phyloP scores from a whole-genome alignment of 2,888 invertebrate species.

The Cataglyphis altisquamis region DNA sequence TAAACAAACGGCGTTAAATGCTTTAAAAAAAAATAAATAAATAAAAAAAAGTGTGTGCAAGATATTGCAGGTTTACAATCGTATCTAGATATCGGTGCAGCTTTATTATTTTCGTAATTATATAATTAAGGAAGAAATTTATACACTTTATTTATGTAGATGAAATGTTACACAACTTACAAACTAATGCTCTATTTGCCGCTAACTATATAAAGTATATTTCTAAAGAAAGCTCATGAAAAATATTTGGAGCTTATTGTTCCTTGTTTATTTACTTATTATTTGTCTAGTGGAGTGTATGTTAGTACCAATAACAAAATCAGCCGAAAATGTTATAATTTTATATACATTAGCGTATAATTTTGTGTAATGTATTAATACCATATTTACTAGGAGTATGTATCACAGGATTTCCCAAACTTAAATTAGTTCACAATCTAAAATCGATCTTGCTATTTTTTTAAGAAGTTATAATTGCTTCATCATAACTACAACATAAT shows the following conservation, averaged over 20 bases:
- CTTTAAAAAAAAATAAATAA: no score
- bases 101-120: background rate
- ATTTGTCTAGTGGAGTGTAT: constrained; percentile 22
- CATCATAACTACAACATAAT: background rate
- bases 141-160: constrained; percentile 55
- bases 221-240: constrained; percentile 46
- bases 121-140: background rate
- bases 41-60: no score
- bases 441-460: background rate
- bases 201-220: constrained; percentile 45
- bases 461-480: background rate
- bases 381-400: background rate
- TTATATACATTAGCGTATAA: constrained; percentile 44
- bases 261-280: constrained; percentile 21
- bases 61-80: no score
- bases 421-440: background rate
- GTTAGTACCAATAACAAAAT: constrained; percentile 46
- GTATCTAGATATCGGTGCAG: background rate
- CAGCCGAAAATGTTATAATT: constrained; percentile 8
- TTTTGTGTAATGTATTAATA: constrained; percentile 41
- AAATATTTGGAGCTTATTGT: constrained; percentile 48
- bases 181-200: background rate
- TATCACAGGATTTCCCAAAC: constrained; percentile 46
- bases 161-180: constrained; percentile 31
- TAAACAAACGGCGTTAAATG: no score